A percentile compares a stretch with the other conserved stretches of the same genome.
These are phyloP conservation scores for Phymastichus coffea DNA, from an alignment of 1,140 invertebrate genomes.

Conservation along the genomic window DNA sequence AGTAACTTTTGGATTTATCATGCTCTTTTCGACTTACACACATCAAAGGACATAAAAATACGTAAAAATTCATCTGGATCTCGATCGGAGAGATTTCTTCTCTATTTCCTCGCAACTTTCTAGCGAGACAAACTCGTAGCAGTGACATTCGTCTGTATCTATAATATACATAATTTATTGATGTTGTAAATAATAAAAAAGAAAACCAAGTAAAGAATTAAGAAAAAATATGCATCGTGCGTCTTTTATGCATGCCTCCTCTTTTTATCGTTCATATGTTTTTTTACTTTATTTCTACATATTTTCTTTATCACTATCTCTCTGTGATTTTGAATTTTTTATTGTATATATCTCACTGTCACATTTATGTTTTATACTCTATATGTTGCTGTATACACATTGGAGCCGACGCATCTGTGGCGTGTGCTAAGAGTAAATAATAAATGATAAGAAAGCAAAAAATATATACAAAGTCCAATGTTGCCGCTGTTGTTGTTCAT, in stretches of 20 bases:
- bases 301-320: too few relatives aligned
- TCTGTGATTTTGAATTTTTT: too few relatives aligned
- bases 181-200: slow-evolving; percentile 32
- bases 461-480: slow-evolving; percentile 32
- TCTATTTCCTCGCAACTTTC: slow-evolving; percentile 27
- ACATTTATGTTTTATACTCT: too few relatives aligned
- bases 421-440: too few relatives aligned
- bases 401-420: background rate
- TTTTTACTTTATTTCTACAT: too few relatives aligned
- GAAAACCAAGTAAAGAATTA: slow-evolving; percentile 1
- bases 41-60: too few relatives aligned
- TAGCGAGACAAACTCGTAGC: slow-evolving; percentile 24
- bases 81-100: slow-evolving; percentile 18
- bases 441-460: too few relatives aligned
- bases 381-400: too few relatives aligned
- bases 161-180: slow-evolving; percentile 29
- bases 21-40: background rate
- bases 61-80: slow-evolving; percentile 28
- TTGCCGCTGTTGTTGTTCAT: slow-evolving; percentile 41
- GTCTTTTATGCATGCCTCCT: too few relatives aligned
- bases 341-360: too few relatives aligned
- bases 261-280: too few relatives aligned
- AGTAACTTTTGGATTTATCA: background rate
- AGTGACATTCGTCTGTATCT: slow-evolving; percentile 30
- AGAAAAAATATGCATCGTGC: slow-evolving; percentile 13